Base-by-base conservation (phyloP, 1,140 invertebrate genomes). In the Bombus breviceps region DNA sequence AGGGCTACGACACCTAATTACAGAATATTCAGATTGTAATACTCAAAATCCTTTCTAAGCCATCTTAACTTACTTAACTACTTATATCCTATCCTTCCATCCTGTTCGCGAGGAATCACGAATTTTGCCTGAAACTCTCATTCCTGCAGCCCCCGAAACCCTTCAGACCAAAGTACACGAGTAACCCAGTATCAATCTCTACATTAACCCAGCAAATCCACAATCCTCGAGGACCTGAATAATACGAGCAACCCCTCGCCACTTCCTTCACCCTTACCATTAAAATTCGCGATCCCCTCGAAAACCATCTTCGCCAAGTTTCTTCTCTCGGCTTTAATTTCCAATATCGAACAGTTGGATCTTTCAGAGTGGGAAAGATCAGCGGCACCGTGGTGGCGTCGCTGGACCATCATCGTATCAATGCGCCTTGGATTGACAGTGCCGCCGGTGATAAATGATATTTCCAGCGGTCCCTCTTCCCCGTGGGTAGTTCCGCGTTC, bases 381-480 rank as follows among this genome's bases (percentile, higher is more conserved):
- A 72, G 57, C 86, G 77, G 85, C 68, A 71, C 90, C 92, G 91
- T 92, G 91, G 90, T 89, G 89, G 90, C 90, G 92, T 92, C 91
- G 90, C 89, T 91, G 91, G 93, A 92, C 91, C 91, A 92, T 92
- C 90, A 91, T 92, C 91, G 91, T 94, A 94, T 94, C 93, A 93
- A 94, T 94, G 93, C 89, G 92, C 89, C 87, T 86, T 85, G 93
- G 94, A 95, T 95, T 94, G 94, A 94, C 94, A 94, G 92, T 90
- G 81, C 89, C 90, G 92, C 90, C 89, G 89, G 93, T 95, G 94
- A 95, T 95, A 93, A 95, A 95, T 94, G 94, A 91, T 93, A 85
- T 83, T 89, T 74, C 82, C 59, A 88, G 81, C 89, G 89, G 88
- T 83, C 86, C 87, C 84, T 87, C 90, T 87, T 71, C 85, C 22